A percentile compares a stretch with the other conserved stretches of the same genome.
Evolutionary conservation across 2,888 invertebrate genomes (phyloP).

Genomic region (Gymnoscelis rufifasciata): DNA sequence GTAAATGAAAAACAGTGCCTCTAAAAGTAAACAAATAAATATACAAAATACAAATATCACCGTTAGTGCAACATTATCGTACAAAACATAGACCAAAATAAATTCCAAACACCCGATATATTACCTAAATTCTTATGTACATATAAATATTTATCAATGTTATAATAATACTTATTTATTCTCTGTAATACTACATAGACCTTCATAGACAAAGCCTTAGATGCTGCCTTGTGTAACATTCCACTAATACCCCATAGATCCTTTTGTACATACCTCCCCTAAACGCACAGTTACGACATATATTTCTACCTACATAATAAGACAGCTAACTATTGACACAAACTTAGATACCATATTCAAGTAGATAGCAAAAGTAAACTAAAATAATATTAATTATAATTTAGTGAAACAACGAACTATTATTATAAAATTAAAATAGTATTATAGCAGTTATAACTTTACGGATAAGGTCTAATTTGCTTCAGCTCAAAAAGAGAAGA

Average conservation of each 20-base stretch:
- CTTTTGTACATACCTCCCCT: constrained; percentile 47
- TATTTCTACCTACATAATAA: constrained; percentile 10
- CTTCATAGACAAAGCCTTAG: constrained; percentile 62
- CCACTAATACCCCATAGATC: constrained; percentile 54
- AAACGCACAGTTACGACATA: constrained; percentile 32
- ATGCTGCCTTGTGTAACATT: constrained; percentile 70
- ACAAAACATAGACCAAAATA: constrained; percentile 75
- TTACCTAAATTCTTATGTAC: constrained; percentile 51
- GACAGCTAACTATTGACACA: constrained; percentile 19
- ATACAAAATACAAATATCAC: constrained; percentile 41
- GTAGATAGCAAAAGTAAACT: constrained; percentile 56
- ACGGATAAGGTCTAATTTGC: constrained; percentile 17
- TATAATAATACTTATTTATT: constrained; percentile 45
- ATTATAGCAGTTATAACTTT: constrained; percentile 28
- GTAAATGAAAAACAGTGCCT: constrained; percentile 47
- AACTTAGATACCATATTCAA: constrained; percentile 49
- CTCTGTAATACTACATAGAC: constrained; percentile 43
- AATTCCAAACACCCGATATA: constrained; percentile 54
- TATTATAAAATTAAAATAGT: constrained; percentile 49
- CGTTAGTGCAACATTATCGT: constrained; percentile 69
- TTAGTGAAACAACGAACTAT: constrained; percentile 68
- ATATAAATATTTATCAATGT: constrained; percentile 61
- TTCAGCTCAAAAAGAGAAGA: constrained; percentile 20
- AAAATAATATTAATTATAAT: constrained; percentile 44
- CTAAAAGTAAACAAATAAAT: constrained; percentile 40